These are phyloP conservation scores for Hybognathus amarus DNA, from an alignment of 2,797 vertebrate genomes.

Conservation along the genomic window DNA sequence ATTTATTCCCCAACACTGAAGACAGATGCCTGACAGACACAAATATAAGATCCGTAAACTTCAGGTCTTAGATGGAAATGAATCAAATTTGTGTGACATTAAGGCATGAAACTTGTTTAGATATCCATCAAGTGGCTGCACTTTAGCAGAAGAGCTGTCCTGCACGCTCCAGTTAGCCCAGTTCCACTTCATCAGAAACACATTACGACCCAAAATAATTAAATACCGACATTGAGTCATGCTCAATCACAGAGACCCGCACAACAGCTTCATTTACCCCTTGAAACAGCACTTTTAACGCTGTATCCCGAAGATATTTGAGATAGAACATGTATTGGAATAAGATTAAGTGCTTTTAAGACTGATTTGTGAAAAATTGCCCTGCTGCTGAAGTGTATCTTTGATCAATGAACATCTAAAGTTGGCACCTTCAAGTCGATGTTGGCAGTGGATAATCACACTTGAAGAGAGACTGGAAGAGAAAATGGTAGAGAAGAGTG, in stretches of 20 bases:
- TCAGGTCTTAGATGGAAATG: constrained; percentile 31
- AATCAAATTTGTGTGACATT: constrained; percentile 53
- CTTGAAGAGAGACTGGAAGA: neutral
- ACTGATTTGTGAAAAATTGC: constrained; percentile 3
- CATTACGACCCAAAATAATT: constrained; percentile 65
- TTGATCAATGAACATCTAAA: constrained; percentile 12
- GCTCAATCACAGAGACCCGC: constrained; percentile 18
- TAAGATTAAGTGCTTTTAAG: neutral
- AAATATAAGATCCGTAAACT: neutral
- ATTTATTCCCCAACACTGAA: constrained; percentile 91
- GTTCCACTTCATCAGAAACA: constrained; percentile 69
- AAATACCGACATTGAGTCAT: constrained; percentile 50
- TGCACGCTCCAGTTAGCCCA: constrained; percentile 38
- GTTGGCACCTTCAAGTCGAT: neutral
- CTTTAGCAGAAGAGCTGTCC: constrained; percentile 42
- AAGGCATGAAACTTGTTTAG: constrained; percentile 30
- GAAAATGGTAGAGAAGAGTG: neutral
- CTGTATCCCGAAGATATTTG: neutral
- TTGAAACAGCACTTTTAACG: neutral
- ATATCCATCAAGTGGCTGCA: constrained; percentile 65
- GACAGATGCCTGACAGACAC: constrained; percentile 84
- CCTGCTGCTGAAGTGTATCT: neutral
- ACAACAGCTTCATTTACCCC: constrained; percentile 4
- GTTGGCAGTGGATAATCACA: neutral
- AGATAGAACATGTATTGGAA: neutral